These are phyloP conservation scores for Cryptotermes secundus DNA, from an alignment of 1,140 invertebrate genomes.

Conservation along the genomic window DNA sequence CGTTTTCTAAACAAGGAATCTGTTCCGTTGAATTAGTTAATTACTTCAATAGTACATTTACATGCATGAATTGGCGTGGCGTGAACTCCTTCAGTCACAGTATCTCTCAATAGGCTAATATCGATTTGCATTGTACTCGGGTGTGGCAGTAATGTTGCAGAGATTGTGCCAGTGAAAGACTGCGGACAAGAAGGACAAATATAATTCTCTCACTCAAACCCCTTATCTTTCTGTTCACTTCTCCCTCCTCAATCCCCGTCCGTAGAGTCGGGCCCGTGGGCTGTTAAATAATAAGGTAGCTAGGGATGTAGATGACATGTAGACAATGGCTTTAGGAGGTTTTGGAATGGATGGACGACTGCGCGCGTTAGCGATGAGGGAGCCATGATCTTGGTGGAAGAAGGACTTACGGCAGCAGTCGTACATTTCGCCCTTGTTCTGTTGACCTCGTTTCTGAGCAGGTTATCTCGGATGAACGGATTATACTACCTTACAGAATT, in stretches of 20 bases:
- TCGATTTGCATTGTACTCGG: not conserved
- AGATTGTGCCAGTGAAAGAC: not conserved
- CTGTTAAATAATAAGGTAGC: conserved; percentile 4
- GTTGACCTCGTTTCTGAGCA: too few relatives aligned
- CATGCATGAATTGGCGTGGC: too few relatives aligned
- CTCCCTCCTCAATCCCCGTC: not conserved
- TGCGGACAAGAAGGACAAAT: not conserved
- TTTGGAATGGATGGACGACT: not conserved
- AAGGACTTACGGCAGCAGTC: not conserved
- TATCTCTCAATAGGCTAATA: too few relatives aligned
- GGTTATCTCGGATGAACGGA: too few relatives aligned
- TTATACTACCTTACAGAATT: too few relatives aligned
- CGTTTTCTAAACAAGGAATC: too few relatives aligned
- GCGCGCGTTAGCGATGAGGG: not conserved
- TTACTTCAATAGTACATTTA: too few relatives aligned
- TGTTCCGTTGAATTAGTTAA: too few relatives aligned
- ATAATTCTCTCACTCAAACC: not conserved
- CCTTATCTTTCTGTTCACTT: not conserved
- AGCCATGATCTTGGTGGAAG: not conserved
- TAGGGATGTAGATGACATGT: conserved; percentile 10
- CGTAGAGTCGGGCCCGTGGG: not conserved
- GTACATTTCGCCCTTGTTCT: not conserved
- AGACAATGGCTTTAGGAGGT: conserved; percentile 15
- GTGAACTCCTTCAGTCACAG: too few relatives aligned
- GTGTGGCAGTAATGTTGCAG: not conserved